Evolutionary conservation across 1,140 invertebrate species (phyloP), one percentile per base, ranked within the genome.

Genomic region (Chelonus insularis): DNA sequence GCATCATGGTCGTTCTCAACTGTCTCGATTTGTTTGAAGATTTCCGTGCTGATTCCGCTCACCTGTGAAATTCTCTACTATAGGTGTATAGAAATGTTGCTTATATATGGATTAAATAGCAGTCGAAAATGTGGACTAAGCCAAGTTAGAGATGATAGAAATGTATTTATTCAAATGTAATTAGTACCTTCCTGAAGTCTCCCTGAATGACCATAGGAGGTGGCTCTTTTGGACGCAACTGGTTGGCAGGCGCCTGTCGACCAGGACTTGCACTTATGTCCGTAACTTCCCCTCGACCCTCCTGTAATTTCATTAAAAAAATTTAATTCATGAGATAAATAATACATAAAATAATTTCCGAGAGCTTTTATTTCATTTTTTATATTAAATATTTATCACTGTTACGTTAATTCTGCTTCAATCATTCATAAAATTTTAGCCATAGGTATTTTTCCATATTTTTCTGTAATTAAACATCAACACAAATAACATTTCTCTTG

Each of bases 21-120:
- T 63, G 92, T 92, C 84, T 97, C 94, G 85, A 97, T 93, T 85
- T 96, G 94, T 67, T 94, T 91, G 85, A 96, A 97, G 80, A 96
- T 95, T 82, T 96, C 94, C 70, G 91, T 92, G 75, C 93, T 95
- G 70, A 97, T 96, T 70, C 94, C 94, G 78, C 91, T 94, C 70
- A 94, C 90, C 91, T 93, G 82, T 57, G 83, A 83, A 65, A 68
- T 63, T 71, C 67, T 68, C 67, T 64, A 64, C 51, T 41, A 62
- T 14, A 67, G 32, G 23, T 54, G 25, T 56, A 47, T 34, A 54
- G 57, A 32, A 63, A 39, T 41, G 20, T 48, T 16, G 43, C 25
- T 64, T 9, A 5, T 20, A 8, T 9, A 32, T 50, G 0, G 14
- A 9, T 11, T 8, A 8, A 47, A 57, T 4, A 12, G 11, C 2